A percentile compares a stretch with the other conserved stretches of the same genome.
Evolutionary conservation across 2,888 invertebrate genomes (phyloP).

Genomic region (Myathropa florea): DNA sequence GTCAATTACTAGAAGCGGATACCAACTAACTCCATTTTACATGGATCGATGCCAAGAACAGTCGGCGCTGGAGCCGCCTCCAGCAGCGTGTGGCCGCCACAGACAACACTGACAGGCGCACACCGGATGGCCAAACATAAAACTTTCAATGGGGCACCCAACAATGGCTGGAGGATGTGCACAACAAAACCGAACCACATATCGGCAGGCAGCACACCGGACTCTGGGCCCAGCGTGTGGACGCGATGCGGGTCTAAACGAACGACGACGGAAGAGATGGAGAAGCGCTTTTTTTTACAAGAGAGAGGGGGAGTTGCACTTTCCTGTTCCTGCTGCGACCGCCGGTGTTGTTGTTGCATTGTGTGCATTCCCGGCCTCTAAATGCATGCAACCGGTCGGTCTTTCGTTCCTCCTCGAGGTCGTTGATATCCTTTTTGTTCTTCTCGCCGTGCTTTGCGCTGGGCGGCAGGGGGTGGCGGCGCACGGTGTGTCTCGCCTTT

Average conservation of each 20-base stretch:
- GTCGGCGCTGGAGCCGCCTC: neutral
- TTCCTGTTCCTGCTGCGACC: constrained; percentile 61
- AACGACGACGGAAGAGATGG: no score
- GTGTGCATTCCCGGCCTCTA: constrained; percentile 28
- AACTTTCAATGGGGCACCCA: constrained; percentile 61
- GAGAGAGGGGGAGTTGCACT: constrained; percentile 37
- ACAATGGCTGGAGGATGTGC: constrained; percentile 38
- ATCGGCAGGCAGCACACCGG: neutral
- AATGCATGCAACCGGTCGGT: constrained; percentile 63
- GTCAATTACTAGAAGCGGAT: constrained; percentile 56
- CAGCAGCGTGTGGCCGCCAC: neutral
- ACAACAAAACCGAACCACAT: constrained; percentile 12
- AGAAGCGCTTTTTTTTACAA: constrained; percentile 13
- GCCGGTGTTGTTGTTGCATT: constrained; percentile 46
- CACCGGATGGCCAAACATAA: constrained; percentile 66
- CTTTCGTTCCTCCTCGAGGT: constrained; percentile 39
- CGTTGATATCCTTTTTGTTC: constrained; percentile 58
- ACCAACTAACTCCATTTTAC: constrained; percentile 50
- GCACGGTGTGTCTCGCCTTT: neutral
- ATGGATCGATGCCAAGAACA: constrained; percentile 65
- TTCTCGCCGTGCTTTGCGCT: neutral
- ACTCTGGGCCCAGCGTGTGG: neutral
- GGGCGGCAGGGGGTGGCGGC: neutral
- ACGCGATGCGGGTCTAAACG: neutral
- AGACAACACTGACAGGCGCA: constrained; percentile 65